Base-by-base conservation (phyloP, 2,113 vertebrate genomes). In the Clinocottus analis region DNA sequence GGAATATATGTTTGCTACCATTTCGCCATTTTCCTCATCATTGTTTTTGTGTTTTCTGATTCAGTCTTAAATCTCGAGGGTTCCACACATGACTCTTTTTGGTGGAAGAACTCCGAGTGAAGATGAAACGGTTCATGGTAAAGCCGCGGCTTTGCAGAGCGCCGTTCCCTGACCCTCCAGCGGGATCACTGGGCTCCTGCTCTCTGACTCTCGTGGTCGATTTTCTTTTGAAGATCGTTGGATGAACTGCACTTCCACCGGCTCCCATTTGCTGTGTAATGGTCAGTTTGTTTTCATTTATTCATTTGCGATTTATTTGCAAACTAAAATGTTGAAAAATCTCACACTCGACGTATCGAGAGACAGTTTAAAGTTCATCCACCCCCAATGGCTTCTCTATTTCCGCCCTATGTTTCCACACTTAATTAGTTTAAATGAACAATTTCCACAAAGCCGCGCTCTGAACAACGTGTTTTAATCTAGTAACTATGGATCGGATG, bases 71-170 rank as follows among this genome's bases (percentile, higher is more conserved):
- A 10, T n/a, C 19, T 49, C 21, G 5, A 47, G 27, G 7, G 19
- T 35, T 16, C 41, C 29, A 49, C 31, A 31, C 53, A 29, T 23
- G 31, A 41, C 37, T 17, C 11, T 45, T 65, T 41, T 37, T n/a
- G 31, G 6, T 7, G 14, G 16, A 63, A n/a, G 8, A 13, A 16
- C 60, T 62, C 27, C 21, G 16, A 35, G 11, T 2, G 27, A 59
- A 35, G 29, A 39, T 23, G n/a, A 17, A 66, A 58, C 0, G 7
- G 51, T n/a, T 39, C 51, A 51, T 58, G 14, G 29, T 23, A 53
- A 43, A 77, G 56, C 72, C 23, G 10, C 29, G 39, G 25, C 33
- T 63, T 77, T 64, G 65, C 31, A 71, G 13, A 19, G 23, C 7
- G 14, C 2, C 7, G 29, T 27, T 41, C 27, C 19, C 13, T 56